Evolutionary conservation across 2,888 invertebrate species (phyloP).

Genomic region (Meteorus colon): DNA sequence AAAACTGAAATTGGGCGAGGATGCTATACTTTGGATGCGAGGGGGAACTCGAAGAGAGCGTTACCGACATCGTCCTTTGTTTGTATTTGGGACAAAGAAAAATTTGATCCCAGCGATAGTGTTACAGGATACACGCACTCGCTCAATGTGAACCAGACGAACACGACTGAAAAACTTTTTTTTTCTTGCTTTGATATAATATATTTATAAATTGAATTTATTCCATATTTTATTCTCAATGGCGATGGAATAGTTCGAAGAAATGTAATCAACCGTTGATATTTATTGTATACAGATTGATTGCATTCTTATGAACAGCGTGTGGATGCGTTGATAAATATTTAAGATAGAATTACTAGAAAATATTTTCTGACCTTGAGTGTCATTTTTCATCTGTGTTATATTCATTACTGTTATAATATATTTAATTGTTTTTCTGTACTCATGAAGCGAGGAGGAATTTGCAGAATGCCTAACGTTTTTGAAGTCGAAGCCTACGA

Average conservation of each 20-base stretch:
- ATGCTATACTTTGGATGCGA: constrained; percentile 30
- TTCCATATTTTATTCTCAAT: neutral
- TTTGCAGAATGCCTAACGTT: constrained; percentile 58
- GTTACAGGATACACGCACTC: constrained; percentile 49
- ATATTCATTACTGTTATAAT: neutral
- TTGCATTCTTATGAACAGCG: constrained; percentile 7
- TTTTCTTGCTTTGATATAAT: constrained; percentile 2
- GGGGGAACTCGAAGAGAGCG: constrained; percentile 41
- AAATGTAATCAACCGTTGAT: neutral
- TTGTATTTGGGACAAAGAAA: constrained; percentile 60
- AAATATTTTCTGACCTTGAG: constrained; percentile 9
- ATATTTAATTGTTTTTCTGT: constrained; percentile 22
- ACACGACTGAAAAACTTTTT: neutral
- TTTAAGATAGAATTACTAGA: constrained; percentile 11
- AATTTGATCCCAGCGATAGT: constrained; percentile 59
- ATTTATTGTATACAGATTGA: constrained; percentile 20
- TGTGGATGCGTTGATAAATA: neutral
- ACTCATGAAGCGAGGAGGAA: constrained; percentile 60
- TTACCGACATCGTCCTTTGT: constrained; percentile 53
- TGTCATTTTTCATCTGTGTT: neutral
- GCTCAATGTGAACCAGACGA: constrained; percentile 28
- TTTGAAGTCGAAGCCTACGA: constrained; percentile 52
- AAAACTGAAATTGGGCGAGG: constrained; percentile 25
- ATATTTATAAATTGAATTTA: neutral
- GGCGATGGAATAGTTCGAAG: constrained; percentile 4